A percentile compares a stretch with the other conserved stretches of the same genome.
These are phyloP conservation scores for Elephantulus edwardii DNA, from an alignment of 2,113 vertebrate species.

Conservation along the genomic window DNA sequence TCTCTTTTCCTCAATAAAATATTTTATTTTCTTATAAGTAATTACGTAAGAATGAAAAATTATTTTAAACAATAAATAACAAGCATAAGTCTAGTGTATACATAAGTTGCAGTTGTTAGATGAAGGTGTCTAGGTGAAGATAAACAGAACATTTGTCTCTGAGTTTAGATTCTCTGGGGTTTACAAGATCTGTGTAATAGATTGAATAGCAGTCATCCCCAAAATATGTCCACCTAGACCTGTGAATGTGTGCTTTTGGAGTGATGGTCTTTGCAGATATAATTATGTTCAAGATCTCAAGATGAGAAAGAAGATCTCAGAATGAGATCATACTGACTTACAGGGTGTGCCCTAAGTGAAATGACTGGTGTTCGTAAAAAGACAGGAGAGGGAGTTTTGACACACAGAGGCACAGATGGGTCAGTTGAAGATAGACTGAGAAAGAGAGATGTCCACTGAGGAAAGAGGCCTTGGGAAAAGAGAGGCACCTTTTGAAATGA, in stretches of 20 bases:
- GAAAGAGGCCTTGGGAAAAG: background rate
- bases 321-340: background rate
- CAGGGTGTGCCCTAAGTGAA: background rate
- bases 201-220: background rate
- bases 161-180: slow-evolving; percentile 12
- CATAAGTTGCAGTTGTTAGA: background rate
- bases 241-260: background rate
- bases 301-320: background rate
- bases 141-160: background rate
- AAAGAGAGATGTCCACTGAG: background rate
- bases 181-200: background rate
- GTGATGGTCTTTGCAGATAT: background rate
- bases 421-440: background rate
- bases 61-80: slow-evolving; percentile 43
- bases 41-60: slow-evolving; percentile 43
- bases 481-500: too few relatives aligned
- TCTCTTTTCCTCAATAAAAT: background rate
- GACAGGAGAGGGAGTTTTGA: background rate
- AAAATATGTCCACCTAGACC: background rate
- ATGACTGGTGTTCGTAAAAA: background rate
- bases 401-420: background rate
- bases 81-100: slow-evolving; percentile 28
- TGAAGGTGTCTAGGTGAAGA: background rate
- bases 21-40: slow-evolving; percentile 29
- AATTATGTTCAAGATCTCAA: background rate